Evolutionary conservation across 2,113 vertebrate genomes (phyloP).

Genomic region (Furnarius figulus): DNA sequence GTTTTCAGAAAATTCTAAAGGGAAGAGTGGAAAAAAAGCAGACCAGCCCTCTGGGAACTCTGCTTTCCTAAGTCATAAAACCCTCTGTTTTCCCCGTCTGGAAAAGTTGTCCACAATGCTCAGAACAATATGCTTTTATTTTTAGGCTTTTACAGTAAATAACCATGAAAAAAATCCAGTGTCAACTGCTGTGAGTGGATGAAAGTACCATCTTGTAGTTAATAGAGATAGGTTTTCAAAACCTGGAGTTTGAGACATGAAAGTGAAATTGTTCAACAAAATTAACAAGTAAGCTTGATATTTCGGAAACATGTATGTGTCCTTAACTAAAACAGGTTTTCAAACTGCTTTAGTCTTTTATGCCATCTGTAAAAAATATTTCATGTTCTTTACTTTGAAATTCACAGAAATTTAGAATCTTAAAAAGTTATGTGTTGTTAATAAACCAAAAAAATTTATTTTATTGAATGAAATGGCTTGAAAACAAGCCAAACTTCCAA

Average conservation of each 20-base stretch:
- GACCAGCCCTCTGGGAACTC: constrained; percentile 32
- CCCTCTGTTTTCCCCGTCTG: constrained; percentile 47
- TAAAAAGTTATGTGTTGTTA: background rate
- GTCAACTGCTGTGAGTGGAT: background rate
- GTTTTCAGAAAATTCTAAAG: constrained; percentile 42
- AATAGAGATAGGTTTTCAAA: background rate
- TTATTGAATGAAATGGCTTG: constrained; percentile 22
- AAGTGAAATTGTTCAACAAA: background rate
- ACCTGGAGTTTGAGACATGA: background rate
- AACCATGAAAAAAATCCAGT: background rate
- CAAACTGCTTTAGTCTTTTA: background rate
- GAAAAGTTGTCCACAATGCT: constrained; percentile 53
- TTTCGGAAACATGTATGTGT: background rate
- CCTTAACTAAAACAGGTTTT: background rate
- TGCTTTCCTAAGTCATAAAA: constrained; percentile 66
- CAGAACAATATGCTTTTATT: constrained; percentile 59
- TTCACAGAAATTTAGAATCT: background rate
- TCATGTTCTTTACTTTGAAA: background rate
- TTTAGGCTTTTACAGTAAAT: constrained; percentile 45
- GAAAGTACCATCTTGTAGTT: background rate
- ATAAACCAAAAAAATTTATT: background rate
- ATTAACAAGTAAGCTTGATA: background rate
- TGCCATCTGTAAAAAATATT: background rate
- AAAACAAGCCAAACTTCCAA: constrained; percentile 28
- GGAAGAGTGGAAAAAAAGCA: constrained; percentile 38